Conservation (phyloP, 2,113 vertebrate genomes). For the Sula dactylatra region DNA sequence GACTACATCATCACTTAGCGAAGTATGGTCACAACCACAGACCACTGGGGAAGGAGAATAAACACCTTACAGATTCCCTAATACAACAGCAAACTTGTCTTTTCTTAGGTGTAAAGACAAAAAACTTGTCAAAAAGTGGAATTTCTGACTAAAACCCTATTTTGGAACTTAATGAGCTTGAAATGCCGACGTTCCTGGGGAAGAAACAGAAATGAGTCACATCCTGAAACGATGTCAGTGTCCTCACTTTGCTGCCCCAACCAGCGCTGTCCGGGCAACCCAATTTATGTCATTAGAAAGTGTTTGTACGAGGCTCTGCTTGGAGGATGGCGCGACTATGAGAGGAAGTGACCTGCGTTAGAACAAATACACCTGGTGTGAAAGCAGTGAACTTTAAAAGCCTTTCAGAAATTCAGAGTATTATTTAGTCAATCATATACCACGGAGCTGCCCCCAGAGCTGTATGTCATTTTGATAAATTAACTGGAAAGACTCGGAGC, state of each 20-base stretch:
- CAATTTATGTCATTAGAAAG: background rate
- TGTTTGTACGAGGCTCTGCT: background rate
- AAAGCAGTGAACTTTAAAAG: constrained; percentile 56
- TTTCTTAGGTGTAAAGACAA: background rate
- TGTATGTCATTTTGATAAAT: constrained; percentile 69
- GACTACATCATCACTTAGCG: background rate
- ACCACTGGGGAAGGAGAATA: background rate
- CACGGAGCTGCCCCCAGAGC: constrained; percentile 49
- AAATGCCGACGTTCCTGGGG: background rate
- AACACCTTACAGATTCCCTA: background rate
- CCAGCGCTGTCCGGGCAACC: background rate
- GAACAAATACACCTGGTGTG: constrained; percentile 38
- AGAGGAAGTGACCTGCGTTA: constrained; percentile 38
- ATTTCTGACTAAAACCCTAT: background rate
- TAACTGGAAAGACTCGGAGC: constrained; percentile 63
- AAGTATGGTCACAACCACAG: background rate
- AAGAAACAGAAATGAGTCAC: background rate
- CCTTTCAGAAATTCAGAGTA: constrained; percentile 40
- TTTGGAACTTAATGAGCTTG: background rate
- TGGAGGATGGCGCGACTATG: background rate
- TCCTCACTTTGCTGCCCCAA: background rate
- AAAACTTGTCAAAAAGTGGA: background rate
- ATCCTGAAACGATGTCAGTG: background rate
- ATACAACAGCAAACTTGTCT: background rate
- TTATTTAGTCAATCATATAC: constrained; percentile 77